Evolutionary conservation across 2,797 vertebrate genomes (phyloP).

Genomic region (Tarsius wallacei): DNA sequence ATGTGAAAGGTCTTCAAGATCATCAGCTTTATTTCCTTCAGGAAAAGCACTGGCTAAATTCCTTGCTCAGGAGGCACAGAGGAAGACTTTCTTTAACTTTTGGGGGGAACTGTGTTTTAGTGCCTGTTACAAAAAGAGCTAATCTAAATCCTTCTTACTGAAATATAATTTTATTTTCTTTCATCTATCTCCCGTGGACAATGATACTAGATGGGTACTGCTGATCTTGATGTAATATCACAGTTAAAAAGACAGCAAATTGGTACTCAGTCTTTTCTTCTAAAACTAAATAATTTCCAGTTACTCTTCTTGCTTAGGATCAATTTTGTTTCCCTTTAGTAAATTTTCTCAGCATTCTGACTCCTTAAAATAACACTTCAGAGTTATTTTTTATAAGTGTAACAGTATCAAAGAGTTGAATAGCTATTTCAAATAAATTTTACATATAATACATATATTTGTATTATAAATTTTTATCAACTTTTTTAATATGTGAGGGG

Average conservation of each 20-base stretch:
- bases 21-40: neutral
- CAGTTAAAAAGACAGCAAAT: conserved; percentile 31
- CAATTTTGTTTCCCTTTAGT: conserved; percentile 53
- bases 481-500: neutral
- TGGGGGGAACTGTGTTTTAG: neutral
- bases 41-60: neutral
- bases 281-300: conserved; percentile 47
- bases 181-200: neutral
- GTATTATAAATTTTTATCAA: neutral
- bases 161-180: conserved; percentile 22
- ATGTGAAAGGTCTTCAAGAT: neutral
- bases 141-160: conserved; percentile 26
- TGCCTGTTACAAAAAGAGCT: neutral
- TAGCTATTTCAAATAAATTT: conserved; percentile 40
- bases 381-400: conserved; percentile 19
- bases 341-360: neutral
- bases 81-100: conserved; percentile 7
- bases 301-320: neutral
- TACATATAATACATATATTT: neutral
- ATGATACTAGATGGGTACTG: neutral
- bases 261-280: conserved; percentile 48
- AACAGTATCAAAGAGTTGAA: neutral
- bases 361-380: conserved; percentile 40
- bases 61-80: neutral
- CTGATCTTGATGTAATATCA: neutral